Base-by-base conservation (phyloP, 1,140 invertebrate genomes). In the Drosophila dunni region DNA sequence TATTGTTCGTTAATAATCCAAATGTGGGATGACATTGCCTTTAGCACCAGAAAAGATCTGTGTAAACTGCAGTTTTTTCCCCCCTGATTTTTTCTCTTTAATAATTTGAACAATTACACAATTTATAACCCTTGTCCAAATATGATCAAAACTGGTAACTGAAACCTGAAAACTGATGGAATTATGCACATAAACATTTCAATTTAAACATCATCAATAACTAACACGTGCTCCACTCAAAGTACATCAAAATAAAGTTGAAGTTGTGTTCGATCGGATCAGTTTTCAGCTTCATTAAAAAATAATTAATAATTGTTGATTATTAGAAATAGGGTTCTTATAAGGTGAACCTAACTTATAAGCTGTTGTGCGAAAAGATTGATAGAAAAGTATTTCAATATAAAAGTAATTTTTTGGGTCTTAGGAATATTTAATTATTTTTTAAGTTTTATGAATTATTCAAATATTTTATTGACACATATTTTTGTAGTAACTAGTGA, bases 21-120 rank as follows among this genome's bases (percentile, higher is more conserved):
- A 36, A 15, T 53, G 33, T 53, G 50, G 33, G 50, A 53, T 53
- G 50, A 53, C 50, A 53, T 13, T 53, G 50, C 33, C 29, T 15
- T 36, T 34, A 36, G 33, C 33, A 36, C 36, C 13, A 10, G 7
- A 29, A 50, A 11, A 4, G 5, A 29, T 50, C 46, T 11, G 20
- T 50, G 46, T 50, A 50, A 50, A 50, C 10, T 50, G 20, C 15
- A 45, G 15, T 15, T 45, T n/a, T n/a, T 29, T 50, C n/a, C 24
- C 9, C 24, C 29, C 17, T 20, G 17, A 20, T 20, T 20, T 2
- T 20, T 20, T 20, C 17, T 20, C 11, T n/a, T 9, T 20, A 50
- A 29, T 29, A 24, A 51, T 13, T 20, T 51, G 24, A 33, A 51
- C 24, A 51, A 51, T 51, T 51, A 51, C 48, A 29, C 40, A 42